phyloP scores from a whole-genome alignment of 2,797 vertebrate genomes.

The Champsocephalus esox region DNA sequence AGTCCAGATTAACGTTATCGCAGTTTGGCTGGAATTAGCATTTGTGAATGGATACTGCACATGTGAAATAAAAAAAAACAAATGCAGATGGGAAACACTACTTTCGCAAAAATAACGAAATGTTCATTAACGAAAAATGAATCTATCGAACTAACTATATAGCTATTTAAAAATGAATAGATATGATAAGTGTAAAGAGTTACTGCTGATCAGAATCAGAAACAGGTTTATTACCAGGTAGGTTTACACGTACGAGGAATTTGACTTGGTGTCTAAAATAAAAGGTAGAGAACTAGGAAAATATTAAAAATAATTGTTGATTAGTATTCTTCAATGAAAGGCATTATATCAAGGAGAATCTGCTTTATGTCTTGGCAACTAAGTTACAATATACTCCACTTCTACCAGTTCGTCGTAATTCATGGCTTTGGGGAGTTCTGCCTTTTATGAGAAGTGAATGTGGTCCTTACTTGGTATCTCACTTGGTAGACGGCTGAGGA shows the following conservation, averaged over 20 bases:
- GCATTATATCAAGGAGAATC: neutral
- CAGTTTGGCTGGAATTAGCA: constrained; percentile 31
- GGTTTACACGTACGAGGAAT: no score
- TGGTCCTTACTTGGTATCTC: neutral
- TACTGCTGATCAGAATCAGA: constrained; percentile 6
- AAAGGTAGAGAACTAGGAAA: no score
- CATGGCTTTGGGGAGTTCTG: constrained; percentile 27
- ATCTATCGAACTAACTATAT: no score
- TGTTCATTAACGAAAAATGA: neutral
- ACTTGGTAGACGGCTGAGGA: neutral
- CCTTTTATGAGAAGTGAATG: constrained; percentile 24
- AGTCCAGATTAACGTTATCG: constrained; percentile 46
- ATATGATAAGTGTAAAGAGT: neutral
- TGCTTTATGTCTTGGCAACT: constrained; percentile 6
- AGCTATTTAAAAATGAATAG: no score
- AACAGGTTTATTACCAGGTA: no score
- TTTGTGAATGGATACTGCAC: constrained; percentile 4
- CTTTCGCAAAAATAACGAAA: neutral
- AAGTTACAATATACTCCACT: neutral
- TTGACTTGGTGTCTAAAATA: no score
- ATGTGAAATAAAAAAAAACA: neutral
- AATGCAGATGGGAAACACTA: neutral
- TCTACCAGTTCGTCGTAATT: constrained; percentile 19
- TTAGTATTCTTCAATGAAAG: constrained; percentile 1
- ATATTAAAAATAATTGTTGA: no score